Base-by-base conservation (phyloP, 2,797 vertebrate species). In the Tamandua tetradactyla region DNA sequence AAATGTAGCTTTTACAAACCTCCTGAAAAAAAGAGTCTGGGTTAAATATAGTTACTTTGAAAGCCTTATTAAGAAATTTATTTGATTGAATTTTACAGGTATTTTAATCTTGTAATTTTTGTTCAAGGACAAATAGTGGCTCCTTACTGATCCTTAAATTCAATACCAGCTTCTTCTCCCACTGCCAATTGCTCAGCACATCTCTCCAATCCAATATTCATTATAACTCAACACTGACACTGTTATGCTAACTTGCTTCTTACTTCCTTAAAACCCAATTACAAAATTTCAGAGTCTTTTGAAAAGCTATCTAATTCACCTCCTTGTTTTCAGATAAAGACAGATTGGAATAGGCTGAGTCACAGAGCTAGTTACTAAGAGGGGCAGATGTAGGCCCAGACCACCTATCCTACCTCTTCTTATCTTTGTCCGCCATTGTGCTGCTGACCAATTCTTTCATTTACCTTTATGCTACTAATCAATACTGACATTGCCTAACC, bases 41-140 rank as follows among this genome's bases (percentile, higher is more conserved):
- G 37, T 81, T 49, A 30, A 94, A 55, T 68, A 62, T 20, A 40
- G 47, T 61, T 91, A 93, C 94, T 68, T 89, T 76, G 81, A 84
- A 87, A 91, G 61, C 74, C 74, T 37, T 93, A 30, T 84, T 62
- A 42, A 59, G 86, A n/a, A 87, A 42, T 89, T 94, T 87, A 44
- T 91, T 95, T 89, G 52, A 84, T 42, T 87, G 15, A 15, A 75
- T 86, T 76, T 64, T 90, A 89, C 14, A 81, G 79, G 69, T 96
- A 87, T 74, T 93, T 95, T 93, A 66, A 91, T 86, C 49, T 64
- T 89, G 72, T 87, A 87, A 69, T 76, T 88, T 96, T 95, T 86
- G 27, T 30, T 93, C 49, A 47, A 87, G 83, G 72, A 87, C 37
- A 42, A 82, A 37, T 44, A 80, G 71, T 93, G 59, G 37, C 42